Evolutionary conservation across 2,113 vertebrate genomes (phyloP).

Genomic region (Craseonycteris thonglongyai): DNA sequence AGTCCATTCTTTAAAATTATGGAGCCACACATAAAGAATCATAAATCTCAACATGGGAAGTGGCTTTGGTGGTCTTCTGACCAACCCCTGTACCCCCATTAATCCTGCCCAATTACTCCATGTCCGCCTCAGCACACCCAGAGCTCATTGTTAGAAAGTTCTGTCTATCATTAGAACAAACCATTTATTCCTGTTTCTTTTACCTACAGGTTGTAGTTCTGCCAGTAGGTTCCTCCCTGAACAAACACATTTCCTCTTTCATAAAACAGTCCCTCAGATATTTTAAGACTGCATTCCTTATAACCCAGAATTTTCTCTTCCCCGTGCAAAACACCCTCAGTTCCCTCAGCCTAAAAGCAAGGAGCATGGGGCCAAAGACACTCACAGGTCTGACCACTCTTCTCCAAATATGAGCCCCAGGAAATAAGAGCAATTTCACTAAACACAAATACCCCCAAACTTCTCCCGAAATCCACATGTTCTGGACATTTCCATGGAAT

Average conservation of each 20-base stretch:
- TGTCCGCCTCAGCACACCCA: background rate
- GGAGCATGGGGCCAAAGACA: background rate
- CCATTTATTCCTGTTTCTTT: background rate
- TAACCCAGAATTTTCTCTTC: conserved; percentile 63
- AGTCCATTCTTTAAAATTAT: background rate
- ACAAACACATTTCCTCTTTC: conserved; percentile 61
- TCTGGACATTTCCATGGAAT: background rate
- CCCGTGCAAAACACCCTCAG: background rate
- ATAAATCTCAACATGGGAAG: background rate
- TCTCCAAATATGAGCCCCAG: background rate
- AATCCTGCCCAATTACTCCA: no score
- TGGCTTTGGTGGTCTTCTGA: background rate
- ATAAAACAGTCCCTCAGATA: conserved; percentile 37
- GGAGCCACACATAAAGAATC: background rate
- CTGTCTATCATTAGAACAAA: background rate
- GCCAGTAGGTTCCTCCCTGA: background rate
- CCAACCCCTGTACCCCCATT: fast-evolving
- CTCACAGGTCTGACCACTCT: background rate
- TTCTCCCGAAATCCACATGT: background rate
- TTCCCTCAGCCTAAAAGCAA: background rate
- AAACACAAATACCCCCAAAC: background rate
- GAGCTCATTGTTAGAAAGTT: background rate
- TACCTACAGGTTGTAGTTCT: conserved; percentile 8
- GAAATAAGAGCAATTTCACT: background rate
- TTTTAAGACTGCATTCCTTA: conserved; percentile 39